These are phyloP conservation scores for Meriones unguiculatus DNA, from an alignment of 2,113 vertebrate genomes.

Conservation along the genomic window DNA sequence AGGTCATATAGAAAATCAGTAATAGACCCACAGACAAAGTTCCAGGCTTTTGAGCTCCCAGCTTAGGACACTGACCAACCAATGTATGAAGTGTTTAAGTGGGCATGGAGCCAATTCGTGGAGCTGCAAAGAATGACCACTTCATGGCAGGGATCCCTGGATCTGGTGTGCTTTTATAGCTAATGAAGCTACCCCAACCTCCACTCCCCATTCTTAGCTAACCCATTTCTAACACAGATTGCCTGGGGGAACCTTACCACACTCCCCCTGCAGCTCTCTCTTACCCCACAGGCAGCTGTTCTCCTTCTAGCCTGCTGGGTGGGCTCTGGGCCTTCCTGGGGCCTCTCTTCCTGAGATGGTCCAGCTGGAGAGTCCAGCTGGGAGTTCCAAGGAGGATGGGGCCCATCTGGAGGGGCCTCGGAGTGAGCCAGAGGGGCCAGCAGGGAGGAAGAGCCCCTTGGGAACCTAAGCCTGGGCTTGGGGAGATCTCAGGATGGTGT, in stretches of 20 bases:
- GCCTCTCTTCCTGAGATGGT: slow-evolving; percentile 72
- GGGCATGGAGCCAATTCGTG: not conserved
- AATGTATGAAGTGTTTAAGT: not conserved
- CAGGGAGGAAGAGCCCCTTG: slow-evolving; percentile 41
- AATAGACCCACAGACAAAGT: not conserved
- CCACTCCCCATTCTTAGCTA: slow-evolving; percentile 24
- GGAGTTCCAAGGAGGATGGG: slow-evolving; percentile 69
- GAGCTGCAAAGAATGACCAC: not conserved
- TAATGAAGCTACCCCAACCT: slow-evolving; percentile 36
- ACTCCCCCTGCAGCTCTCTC: not conserved
- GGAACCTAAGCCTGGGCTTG: slow-evolving; percentile 41
- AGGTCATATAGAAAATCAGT: not conserved
- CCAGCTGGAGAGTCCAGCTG: slow-evolving; percentile 78
- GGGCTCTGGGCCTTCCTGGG: slow-evolving; percentile 73
- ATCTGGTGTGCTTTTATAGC: not conserved
- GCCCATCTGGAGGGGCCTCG: slow-evolving; percentile 70
- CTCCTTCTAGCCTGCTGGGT: slow-evolving; percentile 75
- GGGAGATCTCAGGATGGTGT: slow-evolving; percentile 7
- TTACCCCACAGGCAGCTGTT: slow-evolving; percentile 70
- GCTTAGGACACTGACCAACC: not conserved
- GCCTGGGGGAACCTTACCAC: not conserved
- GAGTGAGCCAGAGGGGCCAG: slow-evolving; percentile 59
- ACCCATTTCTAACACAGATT: slow-evolving; percentile 49
- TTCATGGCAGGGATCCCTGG: not conserved
- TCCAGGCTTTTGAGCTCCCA: not conserved